phyloP scores from a whole-genome alignment of 2,888 invertebrate genomes.

The Ectemnius continuus region DNA sequence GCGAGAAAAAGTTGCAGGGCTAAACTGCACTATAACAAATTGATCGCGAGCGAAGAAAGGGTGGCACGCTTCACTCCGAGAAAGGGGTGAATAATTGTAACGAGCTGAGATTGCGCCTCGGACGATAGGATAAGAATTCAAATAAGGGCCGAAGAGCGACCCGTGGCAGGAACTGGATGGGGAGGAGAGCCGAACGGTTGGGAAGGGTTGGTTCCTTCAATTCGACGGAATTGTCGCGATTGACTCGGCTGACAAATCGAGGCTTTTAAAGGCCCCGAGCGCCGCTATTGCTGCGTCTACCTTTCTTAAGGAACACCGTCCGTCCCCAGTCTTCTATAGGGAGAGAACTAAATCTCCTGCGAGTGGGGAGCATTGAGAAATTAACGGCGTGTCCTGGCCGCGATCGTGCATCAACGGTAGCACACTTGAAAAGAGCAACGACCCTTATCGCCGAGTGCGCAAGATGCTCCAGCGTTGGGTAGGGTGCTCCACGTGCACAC shows the following conservation, averaged over 20 bases:
- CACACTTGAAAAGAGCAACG: background rate
- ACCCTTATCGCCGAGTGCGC: constrained; percentile 5
- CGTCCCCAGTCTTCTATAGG: background rate
- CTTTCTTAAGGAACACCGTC: constrained; percentile 21
- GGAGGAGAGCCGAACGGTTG: constrained; percentile 40
- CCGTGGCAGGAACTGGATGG: background rate
- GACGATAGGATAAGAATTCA: constrained; percentile 65
- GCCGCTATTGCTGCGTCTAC: constrained; percentile 1
- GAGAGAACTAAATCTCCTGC: constrained; percentile 9
- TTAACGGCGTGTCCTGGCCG: background rate
- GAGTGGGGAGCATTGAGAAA: background rate
- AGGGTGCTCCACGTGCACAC: constrained; percentile 26
- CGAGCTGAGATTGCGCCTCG: constrained; percentile 63
- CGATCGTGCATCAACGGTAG: background rate
- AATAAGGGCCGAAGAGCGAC: constrained; percentile 43
- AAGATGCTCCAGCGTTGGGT: background rate
- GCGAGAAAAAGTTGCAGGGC: constrained; percentile 13
- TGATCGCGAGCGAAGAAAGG: constrained; percentile 38
- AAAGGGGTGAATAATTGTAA: constrained; percentile 73
- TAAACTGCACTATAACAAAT: constrained; percentile 67
- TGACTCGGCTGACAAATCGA: constrained; percentile 55
- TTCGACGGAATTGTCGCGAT: constrained; percentile 58
- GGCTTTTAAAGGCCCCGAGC: constrained; percentile 14
- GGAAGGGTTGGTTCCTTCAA: constrained; percentile 51
- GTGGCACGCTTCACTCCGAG: constrained; percentile 37